These are phyloP conservation scores for Centrocercus urophasianus DNA, from an alignment of 2,113 vertebrate genomes.

Conservation along the genomic window DNA sequence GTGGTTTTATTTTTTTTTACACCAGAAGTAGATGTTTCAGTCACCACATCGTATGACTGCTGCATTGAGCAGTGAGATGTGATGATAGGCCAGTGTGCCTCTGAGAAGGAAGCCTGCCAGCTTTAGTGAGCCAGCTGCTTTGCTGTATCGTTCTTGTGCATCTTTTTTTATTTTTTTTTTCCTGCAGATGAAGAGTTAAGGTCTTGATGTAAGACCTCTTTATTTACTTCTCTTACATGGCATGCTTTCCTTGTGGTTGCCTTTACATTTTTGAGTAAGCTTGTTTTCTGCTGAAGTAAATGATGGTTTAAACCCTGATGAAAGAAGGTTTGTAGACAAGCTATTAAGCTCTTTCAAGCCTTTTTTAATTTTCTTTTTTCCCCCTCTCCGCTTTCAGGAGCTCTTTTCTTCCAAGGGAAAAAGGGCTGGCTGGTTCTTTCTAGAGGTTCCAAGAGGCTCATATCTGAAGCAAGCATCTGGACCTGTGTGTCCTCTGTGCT, in stretches of 20 bases:
- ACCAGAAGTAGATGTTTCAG: background rate
- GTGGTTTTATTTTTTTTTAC: background rate
- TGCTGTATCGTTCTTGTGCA: background rate
- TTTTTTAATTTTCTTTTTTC: accelerated
- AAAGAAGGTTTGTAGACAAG: background rate
- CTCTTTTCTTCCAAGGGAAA: background rate
- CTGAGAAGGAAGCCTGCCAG: background rate
- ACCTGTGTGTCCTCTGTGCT: background rate
- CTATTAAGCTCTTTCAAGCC: background rate
- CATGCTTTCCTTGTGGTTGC: background rate
- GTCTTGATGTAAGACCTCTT: background rate
- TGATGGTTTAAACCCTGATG: background rate
- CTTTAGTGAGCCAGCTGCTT: background rate
- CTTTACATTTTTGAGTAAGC: background rate
- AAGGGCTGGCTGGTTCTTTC: background rate
- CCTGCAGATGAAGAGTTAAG: background rate
- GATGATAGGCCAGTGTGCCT: background rate
- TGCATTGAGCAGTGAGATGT: background rate
- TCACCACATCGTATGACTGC: background rate
- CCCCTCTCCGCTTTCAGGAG: background rate
- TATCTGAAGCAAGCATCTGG: background rate
- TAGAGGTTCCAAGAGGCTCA: background rate
- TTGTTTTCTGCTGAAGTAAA: background rate
- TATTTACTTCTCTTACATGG: background rate
- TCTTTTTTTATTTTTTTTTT: background rate